These are phyloP conservation scores for Sigmodon hispidus DNA, from an alignment of 2,113 vertebrate species.

Conservation along the genomic window DNA sequence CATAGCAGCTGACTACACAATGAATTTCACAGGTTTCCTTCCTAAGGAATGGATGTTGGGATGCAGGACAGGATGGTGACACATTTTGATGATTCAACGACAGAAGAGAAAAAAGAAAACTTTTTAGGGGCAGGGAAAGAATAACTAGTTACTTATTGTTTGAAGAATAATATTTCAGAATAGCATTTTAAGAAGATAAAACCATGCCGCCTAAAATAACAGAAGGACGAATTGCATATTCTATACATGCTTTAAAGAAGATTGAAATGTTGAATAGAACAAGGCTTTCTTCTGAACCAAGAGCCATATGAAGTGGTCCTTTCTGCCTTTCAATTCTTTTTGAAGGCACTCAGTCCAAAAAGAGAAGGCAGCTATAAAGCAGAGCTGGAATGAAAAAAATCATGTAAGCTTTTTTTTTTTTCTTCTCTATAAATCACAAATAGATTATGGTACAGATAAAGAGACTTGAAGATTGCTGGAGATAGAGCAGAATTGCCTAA, in stretches of 20 bases:
- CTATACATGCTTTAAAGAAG: background rate
- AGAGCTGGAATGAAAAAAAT: slow-evolving; percentile 55
- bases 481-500: background rate
- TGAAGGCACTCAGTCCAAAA: slow-evolving; percentile 4
- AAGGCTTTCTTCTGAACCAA: background rate
- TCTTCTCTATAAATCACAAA: slow-evolving; percentile 20
- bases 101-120: background rate
- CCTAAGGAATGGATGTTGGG: background rate
- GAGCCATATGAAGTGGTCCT: background rate
- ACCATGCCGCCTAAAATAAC: background rate
- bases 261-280: background rate
- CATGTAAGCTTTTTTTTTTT: slow-evolving; percentile 53
- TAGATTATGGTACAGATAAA: slow-evolving; percentile 25
- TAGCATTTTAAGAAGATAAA: slow-evolving; percentile 34
- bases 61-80: background rate
- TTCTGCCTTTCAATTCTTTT: background rate
- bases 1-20: background rate
- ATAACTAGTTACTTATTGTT: too few species aligned
- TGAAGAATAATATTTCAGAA: slow-evolving; percentile 22
- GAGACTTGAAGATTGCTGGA: background rate
- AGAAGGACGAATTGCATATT: background rate
- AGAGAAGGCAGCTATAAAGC: background rate
- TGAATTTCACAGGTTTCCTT: background rate
- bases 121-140: background rate
- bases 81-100: background rate